These are phyloP conservation scores for Encarsia formosa DNA, from an alignment of 2,888 invertebrate species.

Conservation along the genomic window DNA sequence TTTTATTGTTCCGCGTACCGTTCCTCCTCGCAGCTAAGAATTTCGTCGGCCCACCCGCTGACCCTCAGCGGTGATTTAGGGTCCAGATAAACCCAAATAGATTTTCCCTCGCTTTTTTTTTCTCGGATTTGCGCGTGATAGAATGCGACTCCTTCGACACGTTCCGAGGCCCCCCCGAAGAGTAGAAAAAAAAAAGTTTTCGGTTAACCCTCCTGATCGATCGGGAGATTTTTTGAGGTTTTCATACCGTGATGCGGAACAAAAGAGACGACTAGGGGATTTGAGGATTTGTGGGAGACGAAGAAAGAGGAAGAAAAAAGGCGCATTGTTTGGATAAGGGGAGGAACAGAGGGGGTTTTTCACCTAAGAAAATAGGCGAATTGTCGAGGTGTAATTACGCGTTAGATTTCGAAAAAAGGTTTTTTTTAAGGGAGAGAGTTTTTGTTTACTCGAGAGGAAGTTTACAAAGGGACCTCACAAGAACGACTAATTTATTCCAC, in stretches of 20 bases:
- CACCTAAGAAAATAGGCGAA: constrained; percentile 22
- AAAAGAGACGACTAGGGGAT: constrained; percentile 14
- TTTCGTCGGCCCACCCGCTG: constrained; percentile 17
- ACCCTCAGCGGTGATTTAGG: constrained; percentile 19
- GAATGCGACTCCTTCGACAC: too few species aligned
- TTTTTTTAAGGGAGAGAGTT: too few species aligned
- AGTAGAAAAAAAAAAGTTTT: too few species aligned
- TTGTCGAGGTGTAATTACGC: constrained; percentile 21
- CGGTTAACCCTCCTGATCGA: too few species aligned
- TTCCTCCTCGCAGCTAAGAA: constrained; percentile 11
- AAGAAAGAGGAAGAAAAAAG: too few species aligned
- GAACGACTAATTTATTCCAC: too few species aligned
- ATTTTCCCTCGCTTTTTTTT: not conserved
- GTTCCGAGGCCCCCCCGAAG: too few species aligned
- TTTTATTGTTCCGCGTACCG: not conserved
- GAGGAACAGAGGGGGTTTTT: constrained; percentile 9
- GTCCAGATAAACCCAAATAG: constrained; percentile 14
- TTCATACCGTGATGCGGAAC: too few species aligned
- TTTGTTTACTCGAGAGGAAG: too few species aligned
- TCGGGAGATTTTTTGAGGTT: constrained; percentile 1
- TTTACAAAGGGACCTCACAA: too few species aligned
- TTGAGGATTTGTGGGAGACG: constrained; percentile 15
- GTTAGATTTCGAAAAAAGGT: constrained; percentile 10
- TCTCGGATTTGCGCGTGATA: constrained; percentile 29
- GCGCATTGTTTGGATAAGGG: constrained; percentile 17